These are phyloP conservation scores for Notocelia uddmanniana DNA, from an alignment of 2,888 invertebrate genomes.

Conservation along the genomic window DNA sequence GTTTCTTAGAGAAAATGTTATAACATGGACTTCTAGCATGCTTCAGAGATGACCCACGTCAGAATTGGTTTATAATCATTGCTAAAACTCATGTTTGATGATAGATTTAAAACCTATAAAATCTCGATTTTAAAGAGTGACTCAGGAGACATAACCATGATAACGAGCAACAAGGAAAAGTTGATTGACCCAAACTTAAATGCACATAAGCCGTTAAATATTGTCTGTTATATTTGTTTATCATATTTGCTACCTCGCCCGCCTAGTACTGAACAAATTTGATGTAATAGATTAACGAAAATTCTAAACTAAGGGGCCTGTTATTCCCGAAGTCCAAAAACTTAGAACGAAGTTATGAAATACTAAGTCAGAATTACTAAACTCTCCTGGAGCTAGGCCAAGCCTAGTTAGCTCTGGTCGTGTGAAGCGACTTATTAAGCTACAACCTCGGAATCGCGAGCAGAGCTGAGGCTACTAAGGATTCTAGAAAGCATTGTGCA, in stretches of 20 bases:
- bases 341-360: conserved; percentile 15
- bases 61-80: no score
- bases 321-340: neutral
- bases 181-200: no score
- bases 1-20: no score
- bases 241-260: neutral
- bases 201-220: no score
- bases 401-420: conserved; percentile 9
- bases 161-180: no score
- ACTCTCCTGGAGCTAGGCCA: conserved; percentile 3
- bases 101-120: no score
- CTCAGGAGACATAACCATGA: no score
- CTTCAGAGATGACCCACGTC: no score
- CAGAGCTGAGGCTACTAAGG: neutral
- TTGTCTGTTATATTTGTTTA: no score
- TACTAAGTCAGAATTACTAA: conserved; percentile 6
- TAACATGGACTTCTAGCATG: no score
- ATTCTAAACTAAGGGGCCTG: neutral
- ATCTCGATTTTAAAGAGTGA: no score
- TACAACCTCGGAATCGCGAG: conserved; percentile 5
- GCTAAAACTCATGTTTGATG: no score
- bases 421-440: neutral
- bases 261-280: neutral
- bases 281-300: neutral
- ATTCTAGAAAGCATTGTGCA: neutral